Evolutionary conservation across 1,140 invertebrate genomes (phyloP), one percentile per base, ranked within the genome.

Genomic region (Apis cerana): DNA sequence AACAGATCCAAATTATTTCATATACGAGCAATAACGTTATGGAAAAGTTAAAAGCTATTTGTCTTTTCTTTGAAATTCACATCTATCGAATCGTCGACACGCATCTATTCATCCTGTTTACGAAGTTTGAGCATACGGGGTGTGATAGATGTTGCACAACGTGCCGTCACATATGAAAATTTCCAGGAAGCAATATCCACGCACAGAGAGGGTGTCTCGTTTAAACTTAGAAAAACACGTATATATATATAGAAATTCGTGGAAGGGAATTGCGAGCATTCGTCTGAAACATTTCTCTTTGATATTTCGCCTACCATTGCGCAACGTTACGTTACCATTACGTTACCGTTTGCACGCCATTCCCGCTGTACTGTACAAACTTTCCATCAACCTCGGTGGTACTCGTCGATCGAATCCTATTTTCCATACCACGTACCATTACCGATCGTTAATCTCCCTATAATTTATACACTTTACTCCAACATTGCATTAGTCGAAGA

Each of bases 301-400:
- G 61, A 67, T 65, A 69, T 70, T 78, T 75, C 23, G n/a, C 58
- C 50, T 13, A 54, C n/a, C 70, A 62, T 87, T 87, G 70, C 78
- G 59, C 69, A 88, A 88, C 59, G 62, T 87, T 84, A 43, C 68
- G 67, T n/a, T 33, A 61, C 74, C 33, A 50, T n/a, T 62, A 62
- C 58, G 15, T 43, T 43, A 43, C 33, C 33, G 33, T 15, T 54
- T 23, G 43, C 50, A 11, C 15, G 21, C 17, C 59, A 65, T 58
- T 72, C 54, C 23, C 23, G 27, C 21, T 21, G 23, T 21, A 27
- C 67, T 19, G 15, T 64, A 74, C 21, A 56, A 33, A 13, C 43
- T 23, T 27, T 27, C 56, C 58, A 58, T 58, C 58, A 48, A 52
- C 67, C 59, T 12, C 12, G 21, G 43, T 50, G 21, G 43, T 50